Percentiles rank a stretch among this genome's conserved stretches.
Evolutionary conservation across 2,797 vertebrate species (phyloP).

Genomic region (Threskiornis aethiopicus): DNA sequence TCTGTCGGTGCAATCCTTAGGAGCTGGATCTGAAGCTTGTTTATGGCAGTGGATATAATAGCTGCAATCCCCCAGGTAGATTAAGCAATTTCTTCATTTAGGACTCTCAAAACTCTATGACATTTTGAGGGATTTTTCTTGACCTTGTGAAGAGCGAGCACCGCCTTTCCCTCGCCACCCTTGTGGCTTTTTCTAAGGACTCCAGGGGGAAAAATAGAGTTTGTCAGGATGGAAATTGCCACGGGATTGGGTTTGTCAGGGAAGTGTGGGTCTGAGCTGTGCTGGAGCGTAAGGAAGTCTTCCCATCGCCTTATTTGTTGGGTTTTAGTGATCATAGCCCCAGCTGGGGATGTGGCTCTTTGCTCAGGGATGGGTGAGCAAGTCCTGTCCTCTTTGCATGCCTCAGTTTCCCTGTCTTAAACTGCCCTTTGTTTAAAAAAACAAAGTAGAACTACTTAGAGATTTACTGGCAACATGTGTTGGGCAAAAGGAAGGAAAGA

Average conservation of each 20-base stretch:
- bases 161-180: neutral
- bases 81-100: conserved; percentile 74
- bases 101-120: conserved; percentile 44
- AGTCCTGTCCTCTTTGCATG: accelerated
- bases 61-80: conserved; percentile 66
- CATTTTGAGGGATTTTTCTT: conserved; percentile 58
- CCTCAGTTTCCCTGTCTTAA: neutral
- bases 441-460: neutral
- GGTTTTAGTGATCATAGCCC: accelerated
- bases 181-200: neutral
- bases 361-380: neutral
- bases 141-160: conserved; percentile 37
- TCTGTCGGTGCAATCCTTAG: neutral
- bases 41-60: conserved; percentile 58
- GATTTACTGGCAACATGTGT: accelerated
- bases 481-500: neutral
- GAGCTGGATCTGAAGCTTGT: conserved; percentile 55
- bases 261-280: neutral
- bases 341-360: neutral
- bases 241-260: neutral
- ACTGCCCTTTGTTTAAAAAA: neutral
- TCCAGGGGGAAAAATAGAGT: neutral
- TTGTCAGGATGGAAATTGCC: neutral
- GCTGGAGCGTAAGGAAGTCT: accelerated
- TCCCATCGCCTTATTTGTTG: neutral